A percentile compares a stretch with the other conserved stretches of the same genome.
phyloP scores from a whole-genome alignment of 2,797 vertebrate genomes.

The Tinamus major region DNA sequence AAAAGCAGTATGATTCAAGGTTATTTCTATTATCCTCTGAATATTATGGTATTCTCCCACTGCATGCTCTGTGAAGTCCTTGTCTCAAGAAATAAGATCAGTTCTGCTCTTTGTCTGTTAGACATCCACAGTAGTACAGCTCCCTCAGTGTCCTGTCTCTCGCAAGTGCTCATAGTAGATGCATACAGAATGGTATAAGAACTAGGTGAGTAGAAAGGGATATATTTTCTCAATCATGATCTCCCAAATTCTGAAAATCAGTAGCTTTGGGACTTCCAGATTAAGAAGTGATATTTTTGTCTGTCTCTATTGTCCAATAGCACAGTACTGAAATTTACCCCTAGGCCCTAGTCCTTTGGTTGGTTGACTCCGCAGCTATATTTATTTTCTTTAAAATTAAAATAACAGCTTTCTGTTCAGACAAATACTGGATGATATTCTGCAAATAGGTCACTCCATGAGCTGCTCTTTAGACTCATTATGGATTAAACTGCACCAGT shows the following conservation, averaged over 20 bases:
- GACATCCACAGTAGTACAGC: background rate
- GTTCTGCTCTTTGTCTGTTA: background rate
- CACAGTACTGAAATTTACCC: background rate
- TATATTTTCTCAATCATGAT: background rate
- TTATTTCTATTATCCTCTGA: background rate
- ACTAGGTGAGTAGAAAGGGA: background rate
- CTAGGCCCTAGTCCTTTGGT: background rate
- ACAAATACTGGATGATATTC: background rate
- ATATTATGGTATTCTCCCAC: background rate
- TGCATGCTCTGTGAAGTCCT: background rate
- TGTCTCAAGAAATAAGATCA: background rate
- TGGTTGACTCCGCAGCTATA: background rate
- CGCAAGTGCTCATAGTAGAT: background rate
- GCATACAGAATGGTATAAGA: background rate
- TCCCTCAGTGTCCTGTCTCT: background rate
- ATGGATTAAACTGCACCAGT: background rate
- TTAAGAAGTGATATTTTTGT: background rate
- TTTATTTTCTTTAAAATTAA: background rate
- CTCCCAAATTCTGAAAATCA: background rate
- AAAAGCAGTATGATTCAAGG: background rate
- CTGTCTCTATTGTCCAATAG: background rate
- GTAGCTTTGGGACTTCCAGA: background rate
- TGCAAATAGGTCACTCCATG: background rate
- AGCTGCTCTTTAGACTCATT: background rate
- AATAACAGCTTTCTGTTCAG: background rate